Evolutionary conservation across 2,797 vertebrate genomes (phyloP).

Genomic region (Cryptoblepharus egeriae): DNA sequence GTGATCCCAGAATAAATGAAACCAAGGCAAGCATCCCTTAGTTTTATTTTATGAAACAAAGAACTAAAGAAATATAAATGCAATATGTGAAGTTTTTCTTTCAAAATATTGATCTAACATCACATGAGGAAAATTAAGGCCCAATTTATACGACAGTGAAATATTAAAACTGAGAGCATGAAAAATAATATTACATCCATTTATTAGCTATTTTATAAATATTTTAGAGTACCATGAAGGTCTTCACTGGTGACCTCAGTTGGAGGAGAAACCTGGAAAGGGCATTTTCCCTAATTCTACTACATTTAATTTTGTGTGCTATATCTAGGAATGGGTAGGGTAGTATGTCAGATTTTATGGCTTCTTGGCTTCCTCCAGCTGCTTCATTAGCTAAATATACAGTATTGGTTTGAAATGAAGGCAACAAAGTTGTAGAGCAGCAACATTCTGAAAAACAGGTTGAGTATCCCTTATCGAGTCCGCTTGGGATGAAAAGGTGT

Average conservation of each 20-base stretch:
- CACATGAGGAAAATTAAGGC: slow-evolving; percentile 34
- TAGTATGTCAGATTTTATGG: neutral
- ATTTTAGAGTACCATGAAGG: slow-evolving; percentile 39
- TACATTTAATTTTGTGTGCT: neutral
- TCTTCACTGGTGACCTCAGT: slow-evolving; percentile 6
- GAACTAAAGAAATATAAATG: neutral
- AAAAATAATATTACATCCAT: neutral
- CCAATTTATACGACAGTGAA: slow-evolving; percentile 26
- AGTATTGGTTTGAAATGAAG: neutral
- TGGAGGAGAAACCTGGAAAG: slow-evolving; percentile 28
- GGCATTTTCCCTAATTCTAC: neutral
- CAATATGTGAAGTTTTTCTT: neutral
- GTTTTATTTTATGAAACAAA: neutral
- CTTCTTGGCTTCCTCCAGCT: neutral
- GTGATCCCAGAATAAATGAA: neutral
- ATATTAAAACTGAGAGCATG: slow-evolving; percentile 17
- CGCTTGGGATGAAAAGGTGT: no score
- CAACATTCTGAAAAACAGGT: neutral
- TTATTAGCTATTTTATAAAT: slow-evolving; percentile 49
- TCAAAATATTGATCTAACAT: slow-evolving; percentile 7
- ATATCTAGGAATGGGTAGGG: neutral
- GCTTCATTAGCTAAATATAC: neutral
- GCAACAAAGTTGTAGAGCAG: neutral
- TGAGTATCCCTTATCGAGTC: neutral
- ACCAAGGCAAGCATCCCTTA: neutral